Percentiles rank a stretch among this genome's conserved stretches.
Evolutionary conservation across 92 coral and sea anemone species (phyloP).

Genomic region (Phymanthus crucifer): DNA sequence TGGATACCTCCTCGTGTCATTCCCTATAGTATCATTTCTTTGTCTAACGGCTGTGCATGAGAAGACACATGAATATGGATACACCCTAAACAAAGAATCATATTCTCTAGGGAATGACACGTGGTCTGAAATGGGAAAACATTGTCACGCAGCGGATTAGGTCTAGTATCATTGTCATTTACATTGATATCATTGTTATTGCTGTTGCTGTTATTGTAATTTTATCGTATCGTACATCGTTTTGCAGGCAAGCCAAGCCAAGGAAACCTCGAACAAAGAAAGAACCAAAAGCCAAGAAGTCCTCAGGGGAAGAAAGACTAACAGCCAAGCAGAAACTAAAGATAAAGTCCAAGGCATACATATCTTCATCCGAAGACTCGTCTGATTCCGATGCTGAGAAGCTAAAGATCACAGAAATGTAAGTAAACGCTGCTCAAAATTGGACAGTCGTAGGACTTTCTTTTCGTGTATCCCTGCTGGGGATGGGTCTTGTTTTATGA

Average conservation of each 20-base stretch:
- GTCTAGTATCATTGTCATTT: no score
- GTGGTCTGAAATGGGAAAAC: not conserved
- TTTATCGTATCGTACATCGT: not conserved
- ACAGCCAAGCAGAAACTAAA: conserved; percentile 83
- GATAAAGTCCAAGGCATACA: conserved; percentile 92
- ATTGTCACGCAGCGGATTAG: no score
- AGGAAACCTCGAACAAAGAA: conserved; percentile 54
- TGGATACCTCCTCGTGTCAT: no score
- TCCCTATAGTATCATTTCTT: no score
- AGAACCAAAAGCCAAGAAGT: conserved; percentile 35
- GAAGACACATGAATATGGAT: no score
- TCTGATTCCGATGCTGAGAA: conserved; percentile 92
- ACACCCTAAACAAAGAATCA: no score
- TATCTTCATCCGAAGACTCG: conserved; percentile 93
- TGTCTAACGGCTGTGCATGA: no score
- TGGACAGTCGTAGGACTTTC: no score
- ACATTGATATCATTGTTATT: not conserved
- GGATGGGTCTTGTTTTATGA: no score
- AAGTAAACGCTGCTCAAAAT: conserved; percentile 39
- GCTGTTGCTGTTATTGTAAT: not conserved
- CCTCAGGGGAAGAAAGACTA: conserved; percentile 55
- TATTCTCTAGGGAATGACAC: no score
- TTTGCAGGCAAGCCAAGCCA: conserved; percentile 23
- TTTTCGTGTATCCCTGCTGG: no score
- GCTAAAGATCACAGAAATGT: conserved; percentile 87